These are phyloP conservation scores for Drosophila bifasciata DNA, from an alignment of 1,140 invertebrate genomes.

Conservation along the genomic window DNA sequence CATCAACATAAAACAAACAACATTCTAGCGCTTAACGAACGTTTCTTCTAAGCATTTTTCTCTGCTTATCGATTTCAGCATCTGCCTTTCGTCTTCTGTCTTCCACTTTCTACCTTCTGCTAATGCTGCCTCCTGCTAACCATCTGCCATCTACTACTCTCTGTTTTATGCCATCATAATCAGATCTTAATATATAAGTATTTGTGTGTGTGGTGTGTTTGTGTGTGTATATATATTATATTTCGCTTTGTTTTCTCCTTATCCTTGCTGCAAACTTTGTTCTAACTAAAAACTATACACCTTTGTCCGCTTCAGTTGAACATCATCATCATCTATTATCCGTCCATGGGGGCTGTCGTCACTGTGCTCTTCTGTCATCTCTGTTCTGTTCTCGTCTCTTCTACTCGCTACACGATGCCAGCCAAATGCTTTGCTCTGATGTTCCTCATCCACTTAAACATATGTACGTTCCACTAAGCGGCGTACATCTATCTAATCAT, in stretches of 20 bases:
- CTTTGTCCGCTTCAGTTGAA: conserved; percentile 59
- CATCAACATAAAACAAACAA: conserved; percentile 81
- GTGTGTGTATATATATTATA: conserved; percentile 31
- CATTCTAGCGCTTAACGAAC: conserved; percentile 71
- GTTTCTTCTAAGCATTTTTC: conserved; percentile 37
- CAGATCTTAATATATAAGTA: conserved; percentile 65
- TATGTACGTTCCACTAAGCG: conserved; percentile 18
- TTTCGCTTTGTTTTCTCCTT: conserved; percentile 25
- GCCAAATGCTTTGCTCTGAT: conserved; percentile 44
- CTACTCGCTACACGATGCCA: conserved; percentile 24
- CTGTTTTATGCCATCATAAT: conserved; percentile 35
- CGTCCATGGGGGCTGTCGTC: conserved; percentile 2
- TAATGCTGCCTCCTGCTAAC: conserved; percentile 1
- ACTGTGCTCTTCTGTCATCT: not conserved
- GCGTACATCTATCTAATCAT: conserved; percentile 24
- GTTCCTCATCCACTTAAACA: conserved; percentile 8
- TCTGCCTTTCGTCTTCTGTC: not conserved
- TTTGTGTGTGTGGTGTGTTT: conserved; percentile 24
- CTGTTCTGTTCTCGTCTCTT: conserved; percentile 5
- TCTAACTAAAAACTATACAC: conserved; percentile 81
- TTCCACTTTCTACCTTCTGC: conserved; percentile 1
- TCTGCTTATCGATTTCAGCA: not conserved
- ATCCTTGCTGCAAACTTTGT: conserved; percentile 64
- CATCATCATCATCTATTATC: conserved; percentile 12
- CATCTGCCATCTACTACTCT: conserved; percentile 12